Evolutionary conservation across 2,888 invertebrate species (phyloP), one percentile per base, ranked within the genome.

Genomic region (Augiades crinisus): DNA sequence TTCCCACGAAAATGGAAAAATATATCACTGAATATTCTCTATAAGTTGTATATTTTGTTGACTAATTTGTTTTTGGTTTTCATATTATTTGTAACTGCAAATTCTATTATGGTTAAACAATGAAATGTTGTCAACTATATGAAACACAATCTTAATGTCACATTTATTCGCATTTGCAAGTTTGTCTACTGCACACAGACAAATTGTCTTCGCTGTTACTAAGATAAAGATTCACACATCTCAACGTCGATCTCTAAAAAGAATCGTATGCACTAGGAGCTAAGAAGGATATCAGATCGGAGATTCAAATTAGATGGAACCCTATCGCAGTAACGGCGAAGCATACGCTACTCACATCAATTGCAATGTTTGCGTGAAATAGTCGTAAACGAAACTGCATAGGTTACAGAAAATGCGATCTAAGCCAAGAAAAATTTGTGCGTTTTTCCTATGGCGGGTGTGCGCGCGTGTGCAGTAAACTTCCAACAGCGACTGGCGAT

Each of bases 101-200:
- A 31, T 30, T 24, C n/a, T 37, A 37, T 21, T 13, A 44, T 43
- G 64, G 62, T 60, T 61, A 75, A 70, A 72, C 71, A 75, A 75
- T 77, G 70, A 76, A 70, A 65, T 72, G 71, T 65, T 70, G 67
- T 70, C 68, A 66, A 66, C 68, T 69, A 67, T 71, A 73, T 77
- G 69, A 76, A 70, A 74, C 70, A 75, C 73, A 69, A 75, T 75
- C 74, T 77, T 74, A 75, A 77, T 77, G 73, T 68, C 66, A 68
- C 72, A 72, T 72, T 73, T 67, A 70, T 78, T 67, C 64, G 71
- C 70, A 78, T 80, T 81, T 78, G 78, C 75, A 76, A 78, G 72
- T 78, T 73, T 66, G 70, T 67, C 70, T 67, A 68, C 65, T 69
- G 67, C 72, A 77, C 60, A 61, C 75, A 72, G 71, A 62, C 71